Base-by-base conservation (phyloP, 2,113 vertebrate genomes). In the Catharus bicknelli region DNA sequence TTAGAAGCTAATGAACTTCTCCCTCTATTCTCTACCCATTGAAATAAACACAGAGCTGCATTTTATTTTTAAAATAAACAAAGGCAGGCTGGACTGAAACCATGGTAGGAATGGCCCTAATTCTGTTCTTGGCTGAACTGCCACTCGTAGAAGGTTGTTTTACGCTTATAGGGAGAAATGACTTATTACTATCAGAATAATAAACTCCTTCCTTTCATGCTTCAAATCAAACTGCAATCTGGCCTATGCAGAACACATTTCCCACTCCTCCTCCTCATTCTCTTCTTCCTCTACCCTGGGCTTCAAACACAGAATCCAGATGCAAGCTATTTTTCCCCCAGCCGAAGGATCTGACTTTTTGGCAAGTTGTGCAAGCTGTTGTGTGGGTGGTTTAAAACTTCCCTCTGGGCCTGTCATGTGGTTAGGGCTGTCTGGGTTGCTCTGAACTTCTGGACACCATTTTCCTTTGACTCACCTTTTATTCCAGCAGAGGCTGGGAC, bases 381-480 rank as follows among this genome's bases (percentile, higher is more conserved):
- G 90, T 68, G 97, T 97, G 97, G 97, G 97, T 95, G 95, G 96
- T 93, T 92, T 77, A 94, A 94, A 93, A 95, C 86, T 94, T 95
- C 93, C 93, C 96, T 68, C n/a, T 95, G 95, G 94, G 87, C 83
- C 95, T 96, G 97, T 93, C 92, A 95, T 97, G 97, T 95, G 97
- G 97, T 97, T 95, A 96, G 47, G 88, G 81, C 90, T 38, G 96
- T 97, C 97, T 97, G 95, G 86, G 73, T 62, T 96, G 83, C 81
- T 95, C 90, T 90, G 93, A 82, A 75, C 78, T 96, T 94, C 95
- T 95, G 96, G 95, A 96, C 88, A 76, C 87, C 84, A 82, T 95
- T 96, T 96, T 93, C 82, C 84, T 96, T 96, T 97, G 95, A 97
- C 96, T 97, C 96, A 97, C 96, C 89, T 97, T 94, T 96, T 95